phyloP scores from a whole-genome alignment of 2,113 vertebrate species.

The Silurus asotus region DNA sequence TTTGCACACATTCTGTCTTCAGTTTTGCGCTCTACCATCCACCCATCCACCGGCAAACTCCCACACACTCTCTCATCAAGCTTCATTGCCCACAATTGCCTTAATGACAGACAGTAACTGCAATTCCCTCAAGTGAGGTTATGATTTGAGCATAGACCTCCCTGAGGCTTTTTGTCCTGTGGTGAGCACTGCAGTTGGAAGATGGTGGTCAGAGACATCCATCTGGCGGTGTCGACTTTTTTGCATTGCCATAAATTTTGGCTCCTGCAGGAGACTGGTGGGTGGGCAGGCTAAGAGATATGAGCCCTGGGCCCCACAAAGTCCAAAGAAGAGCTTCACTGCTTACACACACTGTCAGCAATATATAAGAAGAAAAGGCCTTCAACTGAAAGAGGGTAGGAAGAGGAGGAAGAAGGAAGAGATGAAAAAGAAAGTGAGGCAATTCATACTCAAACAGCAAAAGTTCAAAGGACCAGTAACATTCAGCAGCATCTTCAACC shows the following conservation, averaged over 20 bases:
- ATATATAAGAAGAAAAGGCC: conserved; percentile 25
- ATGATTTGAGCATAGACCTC: conserved; percentile 37
- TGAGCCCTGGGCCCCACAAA: conserved; percentile 28
- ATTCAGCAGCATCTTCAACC: conserved; percentile 4
- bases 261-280: conserved; percentile 27
- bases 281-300: conserved; percentile 32
- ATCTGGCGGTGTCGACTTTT: conserved; percentile 32
- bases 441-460: conserved; percentile 7
- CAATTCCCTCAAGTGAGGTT: conserved; percentile 45
- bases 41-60: conserved; percentile 22
- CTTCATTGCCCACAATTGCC: conserved; percentile 38
- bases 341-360: conserved; percentile 14
- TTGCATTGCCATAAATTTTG: conserved; percentile 42
- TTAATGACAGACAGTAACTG: conserved; percentile 50
- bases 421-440: background rate
- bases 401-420: background rate
- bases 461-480: conserved; percentile 20
- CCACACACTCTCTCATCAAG: background rate
- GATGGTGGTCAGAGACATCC: conserved; percentile 35
- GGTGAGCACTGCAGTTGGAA: conserved; percentile 23
- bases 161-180: conserved; percentile 35
- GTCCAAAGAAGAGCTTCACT: conserved; percentile 6
- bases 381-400: conserved; percentile 7
- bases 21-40: conserved; percentile 29
- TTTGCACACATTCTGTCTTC: conserved; percentile 41